Base-by-base conservation (phyloP, 1,140 invertebrate species). In the Globodera rostochiensis region DNA sequence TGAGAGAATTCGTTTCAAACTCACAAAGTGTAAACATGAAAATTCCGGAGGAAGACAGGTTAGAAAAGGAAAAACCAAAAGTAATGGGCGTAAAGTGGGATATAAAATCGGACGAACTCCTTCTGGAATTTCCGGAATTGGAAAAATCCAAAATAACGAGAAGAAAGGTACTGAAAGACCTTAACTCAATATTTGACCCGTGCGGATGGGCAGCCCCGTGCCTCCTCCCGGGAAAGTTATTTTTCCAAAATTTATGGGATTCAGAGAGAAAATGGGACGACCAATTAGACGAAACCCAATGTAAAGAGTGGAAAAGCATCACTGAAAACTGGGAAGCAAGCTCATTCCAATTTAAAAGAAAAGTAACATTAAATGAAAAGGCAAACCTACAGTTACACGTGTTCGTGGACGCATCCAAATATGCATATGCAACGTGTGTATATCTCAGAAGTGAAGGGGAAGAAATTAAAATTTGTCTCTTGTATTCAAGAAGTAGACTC, bases 1-100 rank as follows among this genome's bases (percentile, higher is more conserved):
- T 75, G 7, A 50, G 74, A 0, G 74, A 75, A 47, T 75, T 75
- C n/a, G 46, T 49, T 21, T 75, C 74, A 3, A 75, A 75, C 49
- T 36, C 74, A 3, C 15, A 49, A 49, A 36, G 49, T n/a, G 74
- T 46, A 50, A 47, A 46, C 13, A 3, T 4, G 6, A 74, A 46
- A 7, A 8, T 74, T 25, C 73, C 73, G 21, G 45, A 74, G 50
- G 50, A 53, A 47, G 73, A 75, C 3, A 75, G 74, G 49, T 13
- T 36, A 6, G 74, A 64, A 45, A 75, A 50, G 25, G 49, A 75
- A 75, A 36, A 13, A 8, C 9, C 45, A n/a, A 75, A 75, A 50
- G 5, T 75, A 64, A 46, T 75, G 60, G 74, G 74, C 8, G 36
- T 75, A 64, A n/a, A 6, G 3, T 75, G 74, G 74, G 49, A 75